Percentiles rank a stretch among this genome's conserved stretches.
phyloP scores from a whole-genome alignment of 2,797 vertebrate species.

The Emys orbicularis region DNA sequence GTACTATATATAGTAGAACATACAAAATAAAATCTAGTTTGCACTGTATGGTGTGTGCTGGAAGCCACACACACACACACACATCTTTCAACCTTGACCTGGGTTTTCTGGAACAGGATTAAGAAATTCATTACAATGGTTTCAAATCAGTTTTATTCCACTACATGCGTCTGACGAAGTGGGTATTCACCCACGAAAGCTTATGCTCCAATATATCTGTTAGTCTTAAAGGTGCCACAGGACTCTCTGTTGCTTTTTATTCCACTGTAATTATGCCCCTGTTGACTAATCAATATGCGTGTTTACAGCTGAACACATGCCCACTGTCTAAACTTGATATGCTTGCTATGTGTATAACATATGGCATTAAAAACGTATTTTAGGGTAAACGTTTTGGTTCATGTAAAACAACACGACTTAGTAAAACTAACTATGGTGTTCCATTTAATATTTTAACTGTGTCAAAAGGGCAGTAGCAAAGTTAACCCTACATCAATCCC shows the following conservation, averaged over 20 bases:
- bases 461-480: background rate
- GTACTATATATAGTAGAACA: background rate
- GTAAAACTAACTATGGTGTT: background rate
- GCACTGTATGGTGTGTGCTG: background rate
- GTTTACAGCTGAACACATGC: slow-evolving; percentile 58
- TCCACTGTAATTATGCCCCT: background rate
- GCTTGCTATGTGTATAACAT: slow-evolving; percentile 48
- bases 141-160: background rate
- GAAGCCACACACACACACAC: background rate
- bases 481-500: background rate
- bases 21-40: background rate
- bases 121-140: slow-evolving; percentile 5
- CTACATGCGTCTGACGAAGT: background rate
- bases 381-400: slow-evolving; percentile 58
- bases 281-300: slow-evolving; percentile 11
- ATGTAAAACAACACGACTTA: slow-evolving; percentile 35
- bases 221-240: too few species aligned
- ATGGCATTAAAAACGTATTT: slow-evolving; percentile 60
- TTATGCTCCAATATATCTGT: too few species aligned
- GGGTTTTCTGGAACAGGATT: slow-evolving; percentile 18
- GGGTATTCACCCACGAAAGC: too few species aligned
- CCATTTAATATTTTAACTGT: background rate
- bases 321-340: slow-evolving; percentile 54
- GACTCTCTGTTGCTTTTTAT: background rate
- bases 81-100: slow-evolving; percentile 23